These are phyloP conservation scores for Vanessa cardui DNA, from an alignment of 2,888 invertebrate species.

Conservation along the genomic window DNA sequence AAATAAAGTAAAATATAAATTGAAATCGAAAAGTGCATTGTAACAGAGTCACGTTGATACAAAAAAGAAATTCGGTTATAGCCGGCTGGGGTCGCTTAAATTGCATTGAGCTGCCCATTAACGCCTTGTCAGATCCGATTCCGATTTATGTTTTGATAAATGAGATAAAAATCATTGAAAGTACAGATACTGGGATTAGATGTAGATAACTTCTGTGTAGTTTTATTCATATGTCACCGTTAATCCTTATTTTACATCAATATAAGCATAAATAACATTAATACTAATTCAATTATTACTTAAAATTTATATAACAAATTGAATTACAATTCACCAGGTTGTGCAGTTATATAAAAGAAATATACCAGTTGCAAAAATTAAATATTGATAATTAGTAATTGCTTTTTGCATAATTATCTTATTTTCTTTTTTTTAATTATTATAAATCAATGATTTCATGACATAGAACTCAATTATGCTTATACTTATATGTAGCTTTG, in stretches of 20 bases:
- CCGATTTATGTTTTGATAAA: slow-evolving; percentile 79
- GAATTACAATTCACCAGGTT: no score
- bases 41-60: slow-evolving; percentile 40
- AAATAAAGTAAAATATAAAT: slow-evolving; percentile 16
- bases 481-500: slow-evolving; percentile 8
- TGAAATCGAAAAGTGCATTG: slow-evolving; percentile 40
- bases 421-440: no score
- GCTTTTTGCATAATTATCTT: no score
- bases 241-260: no score
- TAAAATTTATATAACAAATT: no score
- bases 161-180: slow-evolving; percentile 61
- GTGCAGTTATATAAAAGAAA: no score
- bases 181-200: slow-evolving; percentile 32
- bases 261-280: no score
- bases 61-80: slow-evolving; percentile 70
- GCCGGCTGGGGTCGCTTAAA: slow-evolving; percentile 76
- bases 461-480: no score
- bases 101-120: slow-evolving; percentile 82
- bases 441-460: no score
- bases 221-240: slow-evolving; percentile 1
- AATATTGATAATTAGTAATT: no score
- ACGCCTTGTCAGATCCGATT: slow-evolving; percentile 82
- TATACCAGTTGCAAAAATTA: no score
- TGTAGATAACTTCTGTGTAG: slow-evolving; percentile 26
- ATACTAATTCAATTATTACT: no score